These are phyloP conservation scores for Molorchus minor DNA, from an alignment of 2,888 invertebrate genomes.

Conservation along the genomic window DNA sequence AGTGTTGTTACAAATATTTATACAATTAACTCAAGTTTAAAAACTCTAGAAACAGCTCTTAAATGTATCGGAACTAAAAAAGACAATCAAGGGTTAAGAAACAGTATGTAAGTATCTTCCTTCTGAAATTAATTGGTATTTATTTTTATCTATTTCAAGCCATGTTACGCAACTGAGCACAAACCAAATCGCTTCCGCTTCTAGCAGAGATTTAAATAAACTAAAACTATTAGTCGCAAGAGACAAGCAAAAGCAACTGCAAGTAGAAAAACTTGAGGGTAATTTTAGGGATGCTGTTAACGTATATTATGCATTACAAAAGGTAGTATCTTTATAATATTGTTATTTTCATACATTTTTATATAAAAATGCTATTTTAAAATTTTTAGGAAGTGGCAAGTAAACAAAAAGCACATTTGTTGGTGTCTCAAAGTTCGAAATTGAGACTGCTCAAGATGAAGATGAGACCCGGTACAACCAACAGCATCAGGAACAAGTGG, in stretches of 20 bases:
- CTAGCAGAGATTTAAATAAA: conserved; percentile 77
- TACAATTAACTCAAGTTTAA: conserved; percentile 78
- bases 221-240: conserved; percentile 75
- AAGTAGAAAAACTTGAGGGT: conserved; percentile 83
- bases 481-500: conserved; percentile 61
- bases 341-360: conserved; percentile 2
- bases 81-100: conserved; percentile 75
- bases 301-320: conserved; percentile 78
- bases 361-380: neutral
- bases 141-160: conserved; percentile 62
- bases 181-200: conserved; percentile 77
- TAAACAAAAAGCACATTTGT: conserved; percentile 74
- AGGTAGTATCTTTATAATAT: conserved; percentile 65
- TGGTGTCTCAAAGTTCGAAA: conserved; percentile 57
- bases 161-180: conserved; percentile 79
- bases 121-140: too few relatives aligned
- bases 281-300: conserved; percentile 81
- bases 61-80: conserved; percentile 79
- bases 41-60: conserved; percentile 75
- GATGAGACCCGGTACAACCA: conserved; percentile 62
- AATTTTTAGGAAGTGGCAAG: conserved; percentile 68
- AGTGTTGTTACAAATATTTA: conserved; percentile 84
- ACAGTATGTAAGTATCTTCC: conserved; percentile 68
- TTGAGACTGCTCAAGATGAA: conserved; percentile 52
- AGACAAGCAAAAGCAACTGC: conserved; percentile 82